Evolutionary conservation across 2,797 vertebrate species (phyloP).

Genomic region (Crenichthys baileyi): DNA sequence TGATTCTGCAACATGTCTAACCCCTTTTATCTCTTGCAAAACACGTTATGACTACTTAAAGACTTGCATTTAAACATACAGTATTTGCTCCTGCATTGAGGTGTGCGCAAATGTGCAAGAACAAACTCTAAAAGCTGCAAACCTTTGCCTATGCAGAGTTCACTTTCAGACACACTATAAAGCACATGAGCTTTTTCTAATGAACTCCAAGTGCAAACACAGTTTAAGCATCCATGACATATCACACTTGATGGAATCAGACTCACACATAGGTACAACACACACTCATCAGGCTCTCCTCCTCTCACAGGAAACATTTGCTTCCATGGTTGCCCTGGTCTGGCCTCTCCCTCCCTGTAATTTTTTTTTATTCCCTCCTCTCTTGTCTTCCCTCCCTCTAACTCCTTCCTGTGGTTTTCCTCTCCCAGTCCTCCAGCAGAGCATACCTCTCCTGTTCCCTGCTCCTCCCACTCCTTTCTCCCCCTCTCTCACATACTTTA

Average conservation of each 20-base stretch:
- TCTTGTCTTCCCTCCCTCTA: constrained; percentile 44
- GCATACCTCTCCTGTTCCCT: constrained; percentile 69
- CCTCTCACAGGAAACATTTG: constrained; percentile 71
- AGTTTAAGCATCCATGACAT: neutral
- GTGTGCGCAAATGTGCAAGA: neutral
- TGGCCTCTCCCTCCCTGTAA: constrained; percentile 64
- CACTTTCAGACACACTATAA: neutral
- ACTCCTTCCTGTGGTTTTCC: constrained; percentile 70
- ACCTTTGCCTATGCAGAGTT: neutral
- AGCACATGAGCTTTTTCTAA: neutral
- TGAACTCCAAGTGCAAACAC: neutral
- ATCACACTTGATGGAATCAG: neutral
- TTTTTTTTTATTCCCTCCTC: constrained; percentile 33
- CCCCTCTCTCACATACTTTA: constrained; percentile 27
- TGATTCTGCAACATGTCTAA: constrained; percentile 62
- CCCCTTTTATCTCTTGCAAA: constrained; percentile 60
- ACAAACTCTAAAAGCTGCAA: neutral
- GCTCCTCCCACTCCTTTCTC: constrained; percentile 54
- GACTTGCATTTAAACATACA: neutral
- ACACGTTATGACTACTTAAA: constrained; percentile 45
- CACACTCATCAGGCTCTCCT: constrained; percentile 40
- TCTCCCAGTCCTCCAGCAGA: constrained; percentile 72
- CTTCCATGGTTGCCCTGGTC: constrained; percentile 64
- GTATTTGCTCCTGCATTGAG: neutral
- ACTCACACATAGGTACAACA: constrained; percentile 21